Conservation (phyloP, 2,113 vertebrate species). For the Phycodurus eques region DNA sequence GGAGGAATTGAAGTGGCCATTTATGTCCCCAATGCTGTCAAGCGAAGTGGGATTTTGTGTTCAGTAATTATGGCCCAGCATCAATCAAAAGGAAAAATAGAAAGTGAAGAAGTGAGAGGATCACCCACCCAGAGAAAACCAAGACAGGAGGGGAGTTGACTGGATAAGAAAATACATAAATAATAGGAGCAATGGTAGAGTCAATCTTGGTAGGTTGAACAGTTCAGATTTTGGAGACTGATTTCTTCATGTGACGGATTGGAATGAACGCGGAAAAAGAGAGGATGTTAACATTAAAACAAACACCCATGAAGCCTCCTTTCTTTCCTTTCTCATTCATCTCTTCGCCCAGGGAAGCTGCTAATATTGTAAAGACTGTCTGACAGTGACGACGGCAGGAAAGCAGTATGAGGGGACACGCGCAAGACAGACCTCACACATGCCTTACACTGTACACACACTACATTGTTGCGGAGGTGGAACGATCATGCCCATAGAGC, state of each 20-base stretch:
- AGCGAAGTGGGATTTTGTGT: conserved; percentile 47
- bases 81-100: conserved; percentile 29
- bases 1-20: conserved; percentile 37
- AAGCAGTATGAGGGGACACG: not conserved
- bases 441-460: not conserved
- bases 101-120: conserved; percentile 1
- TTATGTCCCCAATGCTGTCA: conserved; percentile 43
- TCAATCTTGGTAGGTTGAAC: not conserved
- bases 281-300: conserved; percentile 21
- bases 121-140: not conserved
- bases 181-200: not conserved
- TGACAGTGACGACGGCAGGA: conserved; percentile 4
- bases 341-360: conserved; percentile 9
- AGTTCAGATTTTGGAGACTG: not conserved
- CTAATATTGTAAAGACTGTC: conserved; percentile 23
- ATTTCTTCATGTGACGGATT: not conserved
- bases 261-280: conserved; percentile 1
- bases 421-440: not conserved
- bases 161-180: conserved; percentile 4
- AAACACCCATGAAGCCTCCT: conserved; percentile 9
- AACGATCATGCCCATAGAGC: not conserved
- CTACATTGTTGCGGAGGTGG: not conserved
- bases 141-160: conserved; percentile 1
- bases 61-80: conserved; percentile 41
- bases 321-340: not conserved